These are phyloP conservation scores for Nesogale talazaci DNA, from an alignment of 2,113 vertebrate species.

Conservation along the genomic window DNA sequence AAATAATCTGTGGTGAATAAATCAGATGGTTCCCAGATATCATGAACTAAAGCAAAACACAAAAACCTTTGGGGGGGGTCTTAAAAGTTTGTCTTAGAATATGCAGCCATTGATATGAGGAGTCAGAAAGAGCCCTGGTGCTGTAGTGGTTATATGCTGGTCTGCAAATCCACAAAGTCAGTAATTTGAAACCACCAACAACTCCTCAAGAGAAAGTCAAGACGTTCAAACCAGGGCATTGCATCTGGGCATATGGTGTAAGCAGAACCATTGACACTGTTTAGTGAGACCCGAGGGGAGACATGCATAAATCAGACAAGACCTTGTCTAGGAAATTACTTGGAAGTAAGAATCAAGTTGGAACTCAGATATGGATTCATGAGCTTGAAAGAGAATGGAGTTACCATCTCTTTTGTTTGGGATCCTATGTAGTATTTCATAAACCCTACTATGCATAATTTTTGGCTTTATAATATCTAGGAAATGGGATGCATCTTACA, in stretches of 20 bases:
- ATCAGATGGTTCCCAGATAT: too few species aligned
- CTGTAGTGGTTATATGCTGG: too few species aligned
- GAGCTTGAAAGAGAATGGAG: not conserved
- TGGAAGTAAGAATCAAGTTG: not conserved
- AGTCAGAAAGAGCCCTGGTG: too few species aligned
- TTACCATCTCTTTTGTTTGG: not conserved
- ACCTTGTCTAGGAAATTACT: not conserved
- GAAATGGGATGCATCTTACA: not conserved
- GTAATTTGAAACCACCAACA: too few species aligned
- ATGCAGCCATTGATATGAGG: too few species aligned
- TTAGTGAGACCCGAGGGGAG: not conserved
- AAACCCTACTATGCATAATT: conserved; percentile 4
- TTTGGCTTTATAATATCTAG: conserved; percentile 5
- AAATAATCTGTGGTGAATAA: too few species aligned
- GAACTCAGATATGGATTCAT: not conserved
- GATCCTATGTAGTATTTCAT: not conserved
- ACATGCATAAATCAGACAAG: not conserved
- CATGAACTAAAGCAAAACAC: too few species aligned
- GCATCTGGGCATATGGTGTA: too few species aligned
- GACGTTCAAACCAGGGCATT: not conserved
- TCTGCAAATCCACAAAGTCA: too few species aligned
- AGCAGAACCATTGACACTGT: not conserved
- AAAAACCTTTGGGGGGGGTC: too few species aligned
- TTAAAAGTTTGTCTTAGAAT: too few species aligned
- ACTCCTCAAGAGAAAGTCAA: too few species aligned